Conservation (phyloP, 1,140 invertebrate genomes). For the Capitella teleta region DNA sequence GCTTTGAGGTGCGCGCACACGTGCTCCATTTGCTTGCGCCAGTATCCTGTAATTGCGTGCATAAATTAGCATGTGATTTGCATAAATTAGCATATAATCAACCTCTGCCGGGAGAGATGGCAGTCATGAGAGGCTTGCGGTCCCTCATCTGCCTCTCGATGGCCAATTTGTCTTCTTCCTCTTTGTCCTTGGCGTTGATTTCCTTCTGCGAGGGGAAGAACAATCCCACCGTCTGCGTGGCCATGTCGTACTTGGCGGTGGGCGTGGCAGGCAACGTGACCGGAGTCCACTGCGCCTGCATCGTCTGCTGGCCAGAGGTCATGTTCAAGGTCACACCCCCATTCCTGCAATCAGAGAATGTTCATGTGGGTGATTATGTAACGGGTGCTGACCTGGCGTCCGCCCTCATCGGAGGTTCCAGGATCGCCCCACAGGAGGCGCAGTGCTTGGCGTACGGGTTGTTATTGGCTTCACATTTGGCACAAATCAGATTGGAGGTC, state of each 20-base stretch:
- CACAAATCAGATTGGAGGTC: slow-evolving; percentile 18
- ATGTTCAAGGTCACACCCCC: background rate
- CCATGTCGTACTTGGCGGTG: slow-evolving; percentile 13
- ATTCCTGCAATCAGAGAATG: background rate
- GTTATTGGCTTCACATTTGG: slow-evolving; percentile 25
- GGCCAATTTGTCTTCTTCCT: slow-evolving; percentile 30
- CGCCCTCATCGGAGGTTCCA: slow-evolving; percentile 19
- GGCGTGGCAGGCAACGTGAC: background rate
- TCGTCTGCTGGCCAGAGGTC: no score
- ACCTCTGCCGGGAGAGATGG: slow-evolving; percentile 42
- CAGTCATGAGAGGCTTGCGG: slow-evolving; percentile 32
- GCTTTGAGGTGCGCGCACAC: slow-evolving; percentile 40
- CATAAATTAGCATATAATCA: background rate
- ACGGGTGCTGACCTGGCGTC: background rate
- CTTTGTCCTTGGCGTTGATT: slow-evolving; percentile 24
- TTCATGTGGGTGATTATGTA: no score
- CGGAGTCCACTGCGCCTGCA: background rate
- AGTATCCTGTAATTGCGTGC: slow-evolving; percentile 33
- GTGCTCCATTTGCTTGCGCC: slow-evolving; percentile 43
- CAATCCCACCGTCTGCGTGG: slow-evolving; percentile 40
- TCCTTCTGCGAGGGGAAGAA: slow-evolving; percentile 38
- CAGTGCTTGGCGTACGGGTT: slow-evolving; percentile 27
- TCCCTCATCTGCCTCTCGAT: slow-evolving; percentile 16
- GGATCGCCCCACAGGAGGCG: slow-evolving; percentile 22
- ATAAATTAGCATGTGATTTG: background rate